Evolutionary conservation across 2,113 vertebrate genomes (phyloP), one percentile per base, ranked within the genome.

Genomic region (Loxodonta africana): DNA sequence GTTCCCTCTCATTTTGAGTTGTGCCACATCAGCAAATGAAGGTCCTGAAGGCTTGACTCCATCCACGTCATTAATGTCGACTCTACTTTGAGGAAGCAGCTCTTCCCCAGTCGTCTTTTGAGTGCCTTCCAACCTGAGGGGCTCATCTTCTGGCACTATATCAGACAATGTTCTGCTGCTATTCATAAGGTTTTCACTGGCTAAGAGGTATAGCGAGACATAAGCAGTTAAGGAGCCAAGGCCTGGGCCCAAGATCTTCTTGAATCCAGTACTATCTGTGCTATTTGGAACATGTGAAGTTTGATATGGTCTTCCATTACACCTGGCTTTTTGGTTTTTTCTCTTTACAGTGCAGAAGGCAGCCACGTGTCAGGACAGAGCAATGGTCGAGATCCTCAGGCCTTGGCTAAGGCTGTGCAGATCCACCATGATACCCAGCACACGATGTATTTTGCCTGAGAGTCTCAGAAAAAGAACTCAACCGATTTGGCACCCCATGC

Each of bases 371-470:
- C 99, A 48, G 99, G 99, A 98, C 99, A 99, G 98, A 99, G 99
- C 98, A 99, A 99, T 0, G 99, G 99, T 95, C 99, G 99, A 28
- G 99, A 99, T 94, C 99, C 99, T 44, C 99, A 99, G 98, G 99
- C 99, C 14, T 98, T 99, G 98, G 99, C 99, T 73, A 99, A 99
- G 98, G 99, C 99, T 0, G 99, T 99, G 90, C 99, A 99, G 99
- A 99, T 99, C 98, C 99, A 99, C 98, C 99, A 99, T 6, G 99
- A 99, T 93, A 99, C 99, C 93, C 99, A 99, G 98, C 99, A 99
- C 98, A 99, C 99, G 33, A 99, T 99, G 99, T 99, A 99, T 99
- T 99, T 99, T 95, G 99, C 99, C 98, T 99, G 99, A 99, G 98
- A 98, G 94, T 97, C 60, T 95, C 96, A 88, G 97, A 97, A 95